Evolutionary conservation across 2,888 invertebrate species (phyloP).

Genomic region (Coelopa pilipes): DNA sequence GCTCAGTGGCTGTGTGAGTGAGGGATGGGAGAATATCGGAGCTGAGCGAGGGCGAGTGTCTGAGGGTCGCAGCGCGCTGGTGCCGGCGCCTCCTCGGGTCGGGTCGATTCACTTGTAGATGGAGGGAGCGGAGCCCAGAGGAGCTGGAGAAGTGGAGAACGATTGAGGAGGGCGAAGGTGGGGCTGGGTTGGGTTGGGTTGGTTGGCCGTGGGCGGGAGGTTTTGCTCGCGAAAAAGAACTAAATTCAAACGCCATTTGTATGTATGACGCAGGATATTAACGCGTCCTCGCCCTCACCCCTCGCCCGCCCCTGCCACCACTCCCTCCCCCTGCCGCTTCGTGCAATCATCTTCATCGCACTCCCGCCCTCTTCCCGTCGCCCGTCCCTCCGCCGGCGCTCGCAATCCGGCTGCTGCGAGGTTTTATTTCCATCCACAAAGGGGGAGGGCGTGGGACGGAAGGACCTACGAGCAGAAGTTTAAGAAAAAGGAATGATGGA

Average conservation of each 20-base stretch:
- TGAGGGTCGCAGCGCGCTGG: too few species aligned
- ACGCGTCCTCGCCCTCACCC: constrained; percentile 24
- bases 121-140: too few species aligned
- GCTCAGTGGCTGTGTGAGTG: too few species aligned
- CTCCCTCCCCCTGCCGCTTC: neutral
- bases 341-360: neutral
- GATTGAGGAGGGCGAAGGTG: neutral
- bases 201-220: too few species aligned
- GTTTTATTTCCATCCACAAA: neutral
- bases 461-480: too few species aligned
- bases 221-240: constrained; percentile 1
- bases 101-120: too few species aligned
- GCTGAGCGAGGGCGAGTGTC: constrained; percentile 39
- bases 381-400: neutral
- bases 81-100: too few species aligned
- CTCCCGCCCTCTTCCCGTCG: neutral
- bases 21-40: neutral
- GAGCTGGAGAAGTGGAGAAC: neutral
- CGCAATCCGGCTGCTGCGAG: too few species aligned
- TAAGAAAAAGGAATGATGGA: too few species aligned
- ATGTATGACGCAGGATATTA: constrained; percentile 33
- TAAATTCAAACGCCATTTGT: constrained; percentile 35
- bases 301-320: neutral
- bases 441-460: neutral
- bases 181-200: too few species aligned